A percentile compares a stretch with the other conserved stretches of the same genome.
These are phyloP conservation scores for Gandaritis pyraliata DNA, from an alignment of 2,888 invertebrate species.

Conservation along the genomic window DNA sequence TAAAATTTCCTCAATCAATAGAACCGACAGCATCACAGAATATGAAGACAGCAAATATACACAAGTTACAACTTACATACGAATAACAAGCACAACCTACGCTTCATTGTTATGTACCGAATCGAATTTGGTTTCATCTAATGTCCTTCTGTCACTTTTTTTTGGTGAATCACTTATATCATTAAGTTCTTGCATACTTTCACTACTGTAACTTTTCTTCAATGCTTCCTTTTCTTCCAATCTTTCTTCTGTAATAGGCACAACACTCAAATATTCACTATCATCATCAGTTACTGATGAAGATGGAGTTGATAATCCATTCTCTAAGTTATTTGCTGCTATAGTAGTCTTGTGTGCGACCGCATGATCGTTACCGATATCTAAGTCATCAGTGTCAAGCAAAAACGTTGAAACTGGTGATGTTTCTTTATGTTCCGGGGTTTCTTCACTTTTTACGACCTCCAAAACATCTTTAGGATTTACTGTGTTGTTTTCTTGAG, in stretches of 20 bases:
- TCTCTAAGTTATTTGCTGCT: constrained; percentile 42
- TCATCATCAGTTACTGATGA: constrained; percentile 43
- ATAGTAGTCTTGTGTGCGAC: constrained; percentile 41
- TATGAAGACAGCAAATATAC: constrained; percentile 65
- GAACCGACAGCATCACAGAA: constrained; percentile 69
- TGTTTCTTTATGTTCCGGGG: constrained; percentile 42
- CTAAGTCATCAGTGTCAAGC: constrained; percentile 74
- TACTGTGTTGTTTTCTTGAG: constrained; percentile 44
- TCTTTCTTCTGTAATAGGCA: constrained; percentile 63
- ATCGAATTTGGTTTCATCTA: constrained; percentile 68
- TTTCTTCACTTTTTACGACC: constrained; percentile 28
- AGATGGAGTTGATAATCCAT: constrained; percentile 39
- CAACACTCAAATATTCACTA: constrained; percentile 67
- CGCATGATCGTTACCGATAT: constrained; percentile 47
- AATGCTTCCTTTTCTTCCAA: constrained; percentile 55
- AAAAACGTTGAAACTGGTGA: constrained; percentile 68
- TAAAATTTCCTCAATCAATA: constrained; percentile 59
- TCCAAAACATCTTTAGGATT: constrained; percentile 30
- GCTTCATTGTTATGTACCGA: constrained; percentile 68
- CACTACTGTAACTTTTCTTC: constrained; percentile 61
- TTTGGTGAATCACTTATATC: constrained; percentile 78
- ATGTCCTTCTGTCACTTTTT: constrained; percentile 77
- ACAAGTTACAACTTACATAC: constrained; percentile 45
- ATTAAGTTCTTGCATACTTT: constrained; percentile 68
- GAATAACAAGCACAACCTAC: constrained; percentile 51